A percentile compares a stretch with the other conserved stretches of the same genome.
phyloP scores from a whole-genome alignment of 2,888 invertebrate species.

The Heliconius ethilla region DNA sequence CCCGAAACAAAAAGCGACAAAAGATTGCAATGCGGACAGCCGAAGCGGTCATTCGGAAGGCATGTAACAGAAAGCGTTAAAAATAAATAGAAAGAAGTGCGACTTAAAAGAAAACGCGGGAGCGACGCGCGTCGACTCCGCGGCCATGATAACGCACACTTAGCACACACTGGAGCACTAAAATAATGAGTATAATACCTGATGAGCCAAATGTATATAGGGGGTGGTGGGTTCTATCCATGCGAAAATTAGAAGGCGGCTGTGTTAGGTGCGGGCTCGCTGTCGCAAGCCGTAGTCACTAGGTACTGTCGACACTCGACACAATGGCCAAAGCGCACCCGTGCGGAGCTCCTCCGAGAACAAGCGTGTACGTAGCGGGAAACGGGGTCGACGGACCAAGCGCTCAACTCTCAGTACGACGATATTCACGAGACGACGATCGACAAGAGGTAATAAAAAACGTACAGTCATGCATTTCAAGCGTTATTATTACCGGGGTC shows the following conservation, averaged over 20 bases:
- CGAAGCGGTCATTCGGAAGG: conserved; percentile 82
- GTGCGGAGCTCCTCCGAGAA: conserved; percentile 76
- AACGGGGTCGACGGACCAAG: conserved; percentile 77
- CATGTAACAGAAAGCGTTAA: conserved; percentile 82
- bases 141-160: conserved; percentile 71
- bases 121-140: conserved; percentile 68
- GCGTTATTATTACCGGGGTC: conserved; percentile 94
- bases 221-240: conserved; percentile 80
- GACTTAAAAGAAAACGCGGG: conserved; percentile 66
- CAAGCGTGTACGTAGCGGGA: conserved; percentile 82
- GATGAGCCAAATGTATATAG: conserved; percentile 82
- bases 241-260: conserved; percentile 81
- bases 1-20: conserved; percentile 79
- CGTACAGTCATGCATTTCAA: conserved; percentile 93
- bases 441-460: conserved; percentile 84
- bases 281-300: conserved; percentile 76
- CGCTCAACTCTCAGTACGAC: conserved; percentile 79
- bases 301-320: conserved; percentile 67
- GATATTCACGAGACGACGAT: conserved; percentile 77
- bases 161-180: conserved; percentile 79
- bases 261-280: conserved; percentile 80
- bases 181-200: conserved; percentile 80
- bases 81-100: conserved; percentile 79
- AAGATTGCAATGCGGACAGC: conserved; percentile 69
- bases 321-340: conserved; percentile 79